Conservation (phyloP, 2,888 invertebrate genomes). For the Euplagia quadripunctaria region DNA sequence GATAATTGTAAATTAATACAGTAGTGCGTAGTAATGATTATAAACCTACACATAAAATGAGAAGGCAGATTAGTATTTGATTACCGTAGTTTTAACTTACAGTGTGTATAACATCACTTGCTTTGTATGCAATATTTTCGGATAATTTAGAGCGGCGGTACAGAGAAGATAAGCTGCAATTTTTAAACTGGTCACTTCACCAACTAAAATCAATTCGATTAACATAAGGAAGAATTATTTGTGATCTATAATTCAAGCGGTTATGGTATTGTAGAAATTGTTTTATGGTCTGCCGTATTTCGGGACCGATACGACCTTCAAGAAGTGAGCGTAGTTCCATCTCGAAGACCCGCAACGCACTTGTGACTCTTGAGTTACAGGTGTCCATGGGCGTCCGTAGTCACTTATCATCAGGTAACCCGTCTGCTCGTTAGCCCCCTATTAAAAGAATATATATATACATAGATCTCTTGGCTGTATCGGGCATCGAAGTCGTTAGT, state of each 20-base stretch:
- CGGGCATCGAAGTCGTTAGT: too few relatives aligned
- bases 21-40: constrained; percentile 21
- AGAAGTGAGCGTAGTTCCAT: too few relatives aligned
- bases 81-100: not conserved
- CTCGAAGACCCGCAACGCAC: too few relatives aligned
- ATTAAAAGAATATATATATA: too few relatives aligned
- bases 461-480: too few relatives aligned
- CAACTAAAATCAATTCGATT: not conserved
- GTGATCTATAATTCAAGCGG: not conserved
- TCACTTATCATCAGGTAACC: too few relatives aligned
- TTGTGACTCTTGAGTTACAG: too few relatives aligned
- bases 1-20: constrained; percentile 41
- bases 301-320: too few relatives aligned
- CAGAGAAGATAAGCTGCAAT: not conserved
- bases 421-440: too few relatives aligned
- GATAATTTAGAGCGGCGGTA: not conserved
- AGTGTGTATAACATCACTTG: not conserved
- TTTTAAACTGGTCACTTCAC: not conserved
- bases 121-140: not conserved
- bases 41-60: not conserved
- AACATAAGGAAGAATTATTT: not conserved
- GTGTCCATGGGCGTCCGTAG: too few relatives aligned
- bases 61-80: not conserved
- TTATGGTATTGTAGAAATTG: not conserved
- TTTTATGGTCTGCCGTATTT: too few relatives aligned